phyloP scores from a whole-genome alignment of 2,113 vertebrate species.

The Anthoscopus minutus region DNA sequence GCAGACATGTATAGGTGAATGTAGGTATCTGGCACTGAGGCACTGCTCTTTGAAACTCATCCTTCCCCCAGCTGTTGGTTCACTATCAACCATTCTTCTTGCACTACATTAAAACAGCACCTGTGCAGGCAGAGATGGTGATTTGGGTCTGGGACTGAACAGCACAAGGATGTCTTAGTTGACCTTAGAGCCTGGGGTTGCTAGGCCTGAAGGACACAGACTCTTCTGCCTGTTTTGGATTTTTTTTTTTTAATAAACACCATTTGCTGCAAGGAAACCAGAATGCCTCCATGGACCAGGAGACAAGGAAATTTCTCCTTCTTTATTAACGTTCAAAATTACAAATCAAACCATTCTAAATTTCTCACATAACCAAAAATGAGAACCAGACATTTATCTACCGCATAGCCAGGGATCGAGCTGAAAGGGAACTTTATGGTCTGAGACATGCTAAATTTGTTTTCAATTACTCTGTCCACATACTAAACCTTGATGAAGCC shows the following conservation, averaged over 20 bases:
- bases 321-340: slow-evolving; percentile 63
- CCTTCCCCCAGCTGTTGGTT: neutral
- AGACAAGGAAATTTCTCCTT: slow-evolving; percentile 15
- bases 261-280: slow-evolving; percentile 11
- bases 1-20: fast-evolving
- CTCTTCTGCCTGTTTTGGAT: neutral
- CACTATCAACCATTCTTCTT: neutral
- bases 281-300: neutral
- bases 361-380: slow-evolving; percentile 73
- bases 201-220: neutral
- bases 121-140: neutral
- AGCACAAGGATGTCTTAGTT: neutral
- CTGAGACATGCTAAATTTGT: slow-evolving; percentile 68
- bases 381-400: slow-evolving; percentile 70
- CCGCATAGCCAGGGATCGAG: slow-evolving; percentile 34
- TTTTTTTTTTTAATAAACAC: neutral
- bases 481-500: slow-evolving; percentile 62
- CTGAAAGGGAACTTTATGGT: slow-evolving; percentile 57
- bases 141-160: neutral
- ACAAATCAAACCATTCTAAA: slow-evolving; percentile 65
- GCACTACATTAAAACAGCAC: neutral
- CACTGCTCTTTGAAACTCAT: neutral
- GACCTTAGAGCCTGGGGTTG: neutral
- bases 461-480: slow-evolving; percentile 71
- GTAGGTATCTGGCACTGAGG: fast-evolving